Conservation (phyloP, 2,113 vertebrate genomes). For the Formicarius rufipectus region DNA sequence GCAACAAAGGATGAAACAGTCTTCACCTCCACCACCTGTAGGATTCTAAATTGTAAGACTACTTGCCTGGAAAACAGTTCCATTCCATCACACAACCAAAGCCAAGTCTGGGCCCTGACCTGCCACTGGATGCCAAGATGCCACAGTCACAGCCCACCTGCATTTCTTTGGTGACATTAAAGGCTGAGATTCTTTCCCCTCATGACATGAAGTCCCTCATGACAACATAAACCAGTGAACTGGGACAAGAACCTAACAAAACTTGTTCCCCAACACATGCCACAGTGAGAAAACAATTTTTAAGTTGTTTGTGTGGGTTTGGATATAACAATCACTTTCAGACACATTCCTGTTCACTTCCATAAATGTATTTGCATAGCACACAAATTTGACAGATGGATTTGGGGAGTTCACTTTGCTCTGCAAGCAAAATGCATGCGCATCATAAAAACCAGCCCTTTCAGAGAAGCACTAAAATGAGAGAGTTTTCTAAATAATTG, state of each 20-base stretch:
- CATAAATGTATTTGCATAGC: background rate
- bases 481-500: slow-evolving; percentile 34
- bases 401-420: background rate
- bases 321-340: background rate
- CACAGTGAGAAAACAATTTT: background rate
- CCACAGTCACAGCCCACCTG: background rate
- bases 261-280: background rate
- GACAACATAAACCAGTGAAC: background rate
- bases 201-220: background rate
- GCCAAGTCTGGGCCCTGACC: background rate
- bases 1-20: background rate
- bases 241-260: background rate
- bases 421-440: background rate
- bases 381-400: slow-evolving; percentile 9
- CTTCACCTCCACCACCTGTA: background rate
- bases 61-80: background rate
- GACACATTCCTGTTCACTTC: background rate
- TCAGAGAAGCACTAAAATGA: slow-evolving; percentile 1
- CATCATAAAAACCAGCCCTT: background rate
- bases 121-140: background rate
- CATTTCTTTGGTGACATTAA: background rate
- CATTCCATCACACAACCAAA: background rate
- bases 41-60: background rate
- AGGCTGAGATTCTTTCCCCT: background rate
- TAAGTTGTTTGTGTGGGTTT: background rate